phyloP scores from a whole-genome alignment of 2,113 vertebrate species.

The Dendrocopos noguchii region DNA sequence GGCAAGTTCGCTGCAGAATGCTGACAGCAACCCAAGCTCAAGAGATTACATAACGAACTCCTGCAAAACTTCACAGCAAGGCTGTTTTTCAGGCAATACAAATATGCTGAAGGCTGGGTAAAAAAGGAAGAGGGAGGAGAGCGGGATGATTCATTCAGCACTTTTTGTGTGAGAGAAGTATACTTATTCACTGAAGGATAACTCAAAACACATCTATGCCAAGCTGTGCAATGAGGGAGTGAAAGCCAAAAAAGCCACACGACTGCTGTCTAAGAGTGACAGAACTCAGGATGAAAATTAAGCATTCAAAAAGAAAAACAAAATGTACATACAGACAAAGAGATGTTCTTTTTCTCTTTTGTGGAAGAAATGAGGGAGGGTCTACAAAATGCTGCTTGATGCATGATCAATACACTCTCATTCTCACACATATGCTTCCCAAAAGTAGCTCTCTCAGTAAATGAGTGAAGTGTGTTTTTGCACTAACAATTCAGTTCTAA shows the following conservation, averaged over 20 bases:
- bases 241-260: neutral
- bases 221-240: neutral
- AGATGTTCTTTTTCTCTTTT: neutral
- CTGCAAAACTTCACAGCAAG: conserved; percentile 31
- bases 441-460: neutral
- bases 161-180: neutral
- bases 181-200: neutral
- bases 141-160: neutral
- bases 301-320: neutral
- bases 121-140: neutral
- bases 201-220: neutral
- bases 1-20: neutral
- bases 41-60: neutral
- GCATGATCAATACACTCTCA: neutral
- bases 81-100: conserved; percentile 5
- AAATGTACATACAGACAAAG: neutral
- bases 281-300: neutral
- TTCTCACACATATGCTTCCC: neutral
- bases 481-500: neutral
- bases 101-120: neutral
- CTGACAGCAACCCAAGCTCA: neutral
- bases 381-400: neutral
- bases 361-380: neutral
- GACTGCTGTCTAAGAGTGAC: neutral
- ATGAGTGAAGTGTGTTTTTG: neutral